A percentile compares a stretch with the other conserved stretches of the same genome.
phyloP scores from a whole-genome alignment of 1,140 invertebrate species.

The Latrodectus geometricus region DNA sequence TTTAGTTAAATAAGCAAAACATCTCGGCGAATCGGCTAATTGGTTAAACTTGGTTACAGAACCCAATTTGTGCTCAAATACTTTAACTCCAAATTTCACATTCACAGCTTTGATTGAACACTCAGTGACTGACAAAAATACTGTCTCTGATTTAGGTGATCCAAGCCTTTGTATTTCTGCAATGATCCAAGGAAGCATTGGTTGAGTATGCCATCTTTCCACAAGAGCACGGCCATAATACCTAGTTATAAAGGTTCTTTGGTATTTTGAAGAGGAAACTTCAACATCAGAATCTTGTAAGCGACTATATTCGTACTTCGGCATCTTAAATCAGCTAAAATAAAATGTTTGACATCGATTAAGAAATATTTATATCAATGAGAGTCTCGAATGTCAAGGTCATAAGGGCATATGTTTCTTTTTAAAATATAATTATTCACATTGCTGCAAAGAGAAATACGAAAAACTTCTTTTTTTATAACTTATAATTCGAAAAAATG shows the following conservation, averaged over 20 bases:
- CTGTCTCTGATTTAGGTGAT: slow-evolving; percentile 56
- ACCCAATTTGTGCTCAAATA: slow-evolving; percentile 57
- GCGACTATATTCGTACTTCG: slow-evolving; percentile 45
- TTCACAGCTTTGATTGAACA: slow-evolving; percentile 47
- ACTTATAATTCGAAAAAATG: background rate
- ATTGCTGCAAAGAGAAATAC: background rate
- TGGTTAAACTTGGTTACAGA: slow-evolving; percentile 56
- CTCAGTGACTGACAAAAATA: slow-evolving; percentile 51
- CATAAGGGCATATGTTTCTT: background rate
- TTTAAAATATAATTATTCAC: background rate
- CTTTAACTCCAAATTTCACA: slow-evolving; percentile 45
- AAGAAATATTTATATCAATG: background rate
- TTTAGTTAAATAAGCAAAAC: slow-evolving; percentile 59
- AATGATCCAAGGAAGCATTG: slow-evolving; percentile 59
- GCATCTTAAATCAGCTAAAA: slow-evolving; percentile 12
- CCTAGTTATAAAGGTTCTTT: slow-evolving; percentile 52
- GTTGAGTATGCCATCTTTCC: slow-evolving; percentile 60
- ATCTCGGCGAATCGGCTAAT: slow-evolving; percentile 42
- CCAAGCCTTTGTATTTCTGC: slow-evolving; percentile 55
- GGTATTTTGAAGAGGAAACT: slow-evolving; percentile 51
- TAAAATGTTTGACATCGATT: background rate
- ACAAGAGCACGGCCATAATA: slow-evolving; percentile 59
- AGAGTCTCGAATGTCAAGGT: slow-evolving; percentile 59
- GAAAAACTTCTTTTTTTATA: background rate
- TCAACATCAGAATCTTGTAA: slow-evolving; percentile 54